These are phyloP conservation scores for Bradypus variegatus DNA, from an alignment of 2,797 vertebrate species.

Conservation along the genomic window DNA sequence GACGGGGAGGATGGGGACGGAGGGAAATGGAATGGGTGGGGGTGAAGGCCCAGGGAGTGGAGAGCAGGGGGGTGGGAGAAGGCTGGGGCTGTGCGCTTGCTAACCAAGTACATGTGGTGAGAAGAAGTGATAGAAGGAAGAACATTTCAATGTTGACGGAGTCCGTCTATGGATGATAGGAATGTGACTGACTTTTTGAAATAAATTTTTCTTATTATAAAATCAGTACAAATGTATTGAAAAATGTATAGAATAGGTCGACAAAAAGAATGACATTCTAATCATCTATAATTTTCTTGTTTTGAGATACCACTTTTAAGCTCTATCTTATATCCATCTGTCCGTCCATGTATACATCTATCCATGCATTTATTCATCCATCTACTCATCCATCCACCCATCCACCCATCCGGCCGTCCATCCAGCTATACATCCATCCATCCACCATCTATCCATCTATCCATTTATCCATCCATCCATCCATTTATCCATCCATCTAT, in stretches of 20 bases:
- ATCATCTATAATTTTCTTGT: not conserved
- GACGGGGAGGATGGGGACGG: too few species aligned
- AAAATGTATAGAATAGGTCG: not conserved
- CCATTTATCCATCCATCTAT: too few species aligned
- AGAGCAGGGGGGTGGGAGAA: not conserved
- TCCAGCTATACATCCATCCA: not conserved
- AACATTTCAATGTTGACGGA: not conserved
- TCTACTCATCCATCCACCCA: too few species aligned
- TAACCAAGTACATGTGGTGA: fast-evolving
- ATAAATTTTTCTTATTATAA: not conserved
- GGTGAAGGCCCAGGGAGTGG: too few species aligned
- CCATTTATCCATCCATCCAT: not conserved
- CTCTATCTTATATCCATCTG: not conserved
- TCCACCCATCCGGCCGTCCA: too few species aligned
- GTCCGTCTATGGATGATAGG: not conserved
- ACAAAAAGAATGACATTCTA: not conserved
- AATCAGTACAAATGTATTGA: not conserved
- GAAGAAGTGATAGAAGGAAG: not conserved
- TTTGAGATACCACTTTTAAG: not conserved
- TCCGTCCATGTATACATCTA: not conserved
- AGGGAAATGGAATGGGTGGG: too few species aligned
- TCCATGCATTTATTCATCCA: not conserved
- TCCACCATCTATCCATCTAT: not conserved
- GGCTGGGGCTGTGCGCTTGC: too few species aligned
- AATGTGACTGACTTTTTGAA: not conserved